A percentile compares a stretch with the other conserved stretches of the same genome.
Evolutionary conservation across 1,140 invertebrate genomes (phyloP).

Genomic region (Augochlora pura): DNA sequence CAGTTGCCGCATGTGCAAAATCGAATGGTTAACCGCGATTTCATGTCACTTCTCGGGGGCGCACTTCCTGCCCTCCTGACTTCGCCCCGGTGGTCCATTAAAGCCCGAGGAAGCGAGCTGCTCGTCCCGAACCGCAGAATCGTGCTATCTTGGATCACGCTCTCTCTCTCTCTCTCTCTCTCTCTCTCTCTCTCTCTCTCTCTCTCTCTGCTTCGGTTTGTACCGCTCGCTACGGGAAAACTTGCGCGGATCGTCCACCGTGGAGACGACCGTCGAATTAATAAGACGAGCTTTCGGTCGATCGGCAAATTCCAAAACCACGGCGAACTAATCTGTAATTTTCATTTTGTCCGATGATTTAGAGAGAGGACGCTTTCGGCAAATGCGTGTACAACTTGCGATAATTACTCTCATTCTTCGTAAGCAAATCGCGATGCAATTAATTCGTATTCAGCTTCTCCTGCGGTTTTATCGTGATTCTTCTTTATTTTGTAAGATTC

Average conservation of each 20-base stretch:
- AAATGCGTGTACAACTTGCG: no score
- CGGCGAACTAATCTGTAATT: no score
- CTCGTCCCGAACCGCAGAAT: conserved; percentile 48
- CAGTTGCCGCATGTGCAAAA: conserved; percentile 40
- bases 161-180: no score
- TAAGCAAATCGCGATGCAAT: no score
- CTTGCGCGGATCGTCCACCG: conserved; percentile 17
- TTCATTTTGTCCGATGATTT: no score
- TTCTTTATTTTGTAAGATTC: no score
- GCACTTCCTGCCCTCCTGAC: conserved; percentile 38
- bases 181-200: no score
- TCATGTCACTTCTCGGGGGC: conserved; percentile 46
- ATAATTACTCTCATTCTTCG: no score
- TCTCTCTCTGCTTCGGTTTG: conserved; percentile 20
- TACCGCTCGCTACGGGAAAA: conserved; percentile 7
- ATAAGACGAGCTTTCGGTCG: no score
- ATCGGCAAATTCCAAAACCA: no score
- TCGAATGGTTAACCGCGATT: conserved; percentile 56
- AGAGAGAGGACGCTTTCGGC: background rate
- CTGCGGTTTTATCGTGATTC: no score
- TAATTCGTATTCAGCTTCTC: no score
- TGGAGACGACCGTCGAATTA: background rate
- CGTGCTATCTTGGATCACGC: conserved; percentile 43
- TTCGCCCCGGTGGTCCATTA: conserved; percentile 49
- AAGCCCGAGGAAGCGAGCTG: conserved; percentile 34